Conservation (phyloP, 1,140 invertebrate genomes). For the Drosophila malerkotliana region DNA sequence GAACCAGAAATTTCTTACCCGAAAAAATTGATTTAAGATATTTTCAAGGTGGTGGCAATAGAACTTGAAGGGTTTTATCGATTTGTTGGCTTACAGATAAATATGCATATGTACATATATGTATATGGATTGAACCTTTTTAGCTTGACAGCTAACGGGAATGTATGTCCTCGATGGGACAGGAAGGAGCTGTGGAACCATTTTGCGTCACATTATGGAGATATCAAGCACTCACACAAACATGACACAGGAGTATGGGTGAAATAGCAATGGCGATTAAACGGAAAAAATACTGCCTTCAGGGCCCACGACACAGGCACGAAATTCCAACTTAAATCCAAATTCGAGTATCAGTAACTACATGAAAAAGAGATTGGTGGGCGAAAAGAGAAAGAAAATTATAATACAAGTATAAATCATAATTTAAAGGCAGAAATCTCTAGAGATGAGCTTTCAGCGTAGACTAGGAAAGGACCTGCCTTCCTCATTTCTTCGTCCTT, state of each 20-base stretch:
- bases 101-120: slow-evolving; percentile 10
- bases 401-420: slow-evolving; percentile 72
- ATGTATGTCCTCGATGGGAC: slow-evolving; percentile 59
- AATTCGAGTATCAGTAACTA: slow-evolving; percentile 56
- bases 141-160: slow-evolving; percentile 29
- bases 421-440: slow-evolving; percentile 76
- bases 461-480: slow-evolving; percentile 15
- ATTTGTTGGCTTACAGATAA: slow-evolving; percentile 34
- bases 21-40: slow-evolving; percentile 64
- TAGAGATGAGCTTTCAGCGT: slow-evolving; percentile 75
- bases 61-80: slow-evolving; percentile 57
- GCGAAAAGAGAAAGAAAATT: slow-evolving; percentile 49
- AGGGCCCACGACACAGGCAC: slow-evolving; percentile 32
- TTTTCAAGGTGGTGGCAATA: slow-evolving; percentile 15
- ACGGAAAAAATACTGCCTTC: slow-evolving; percentile 21
- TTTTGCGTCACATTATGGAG: slow-evolving; percentile 71
- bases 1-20: background rate
- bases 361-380: slow-evolving; percentile 7
- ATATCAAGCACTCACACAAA: slow-evolving; percentile 71
- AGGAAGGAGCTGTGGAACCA: slow-evolving; percentile 40
- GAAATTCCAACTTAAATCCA: slow-evolving; percentile 54
- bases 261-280: slow-evolving; percentile 39
- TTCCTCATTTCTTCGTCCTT: slow-evolving; percentile 10
- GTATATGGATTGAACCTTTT: slow-evolving; percentile 31
- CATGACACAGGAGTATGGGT: slow-evolving; percentile 58